phyloP scores from a whole-genome alignment of 2,888 invertebrate species.

The Synergus japonicus region DNA sequence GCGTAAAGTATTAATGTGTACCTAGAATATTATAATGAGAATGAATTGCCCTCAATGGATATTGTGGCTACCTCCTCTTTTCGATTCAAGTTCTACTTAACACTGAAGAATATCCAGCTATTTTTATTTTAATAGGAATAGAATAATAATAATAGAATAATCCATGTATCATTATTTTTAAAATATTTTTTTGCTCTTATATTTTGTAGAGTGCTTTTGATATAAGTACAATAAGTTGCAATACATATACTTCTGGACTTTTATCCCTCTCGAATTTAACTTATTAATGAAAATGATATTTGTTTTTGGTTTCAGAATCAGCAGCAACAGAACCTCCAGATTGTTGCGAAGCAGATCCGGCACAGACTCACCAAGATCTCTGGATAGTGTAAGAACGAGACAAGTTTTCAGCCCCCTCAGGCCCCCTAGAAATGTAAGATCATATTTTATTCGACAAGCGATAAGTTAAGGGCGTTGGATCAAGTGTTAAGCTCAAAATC shows the following conservation, averaged over 20 bases:
- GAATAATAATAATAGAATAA: neutral
- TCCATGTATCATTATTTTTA: neutral
- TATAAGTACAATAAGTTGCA: neutral
- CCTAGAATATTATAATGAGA: no score
- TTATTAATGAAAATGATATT: neutral
- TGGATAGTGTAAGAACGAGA: constrained; percentile 73
- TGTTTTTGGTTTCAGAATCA: constrained; percentile 68
- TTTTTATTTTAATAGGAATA: neutral
- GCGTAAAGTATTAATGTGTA: no score
- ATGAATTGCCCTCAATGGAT: neutral
- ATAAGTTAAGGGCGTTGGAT: no score
- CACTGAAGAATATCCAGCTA: neutral
- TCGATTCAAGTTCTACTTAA: neutral
- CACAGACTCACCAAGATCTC: constrained; percentile 80
- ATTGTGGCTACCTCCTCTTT: neutral
- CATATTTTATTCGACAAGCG: constrained; percentile 18
- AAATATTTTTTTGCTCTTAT: neutral
- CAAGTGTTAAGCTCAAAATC: no score
- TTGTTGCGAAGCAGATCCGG: constrained; percentile 80
- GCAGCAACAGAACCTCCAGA: constrained; percentile 70
- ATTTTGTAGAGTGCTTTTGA: neutral
- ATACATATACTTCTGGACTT: neutral
- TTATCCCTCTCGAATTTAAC: neutral
- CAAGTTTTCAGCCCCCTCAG: constrained; percentile 74
- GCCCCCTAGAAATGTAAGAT: constrained; percentile 72